These are phyloP conservation scores for Stercorarius parasiticus DNA, from an alignment of 2,113 vertebrate species.

Conservation along the genomic window DNA sequence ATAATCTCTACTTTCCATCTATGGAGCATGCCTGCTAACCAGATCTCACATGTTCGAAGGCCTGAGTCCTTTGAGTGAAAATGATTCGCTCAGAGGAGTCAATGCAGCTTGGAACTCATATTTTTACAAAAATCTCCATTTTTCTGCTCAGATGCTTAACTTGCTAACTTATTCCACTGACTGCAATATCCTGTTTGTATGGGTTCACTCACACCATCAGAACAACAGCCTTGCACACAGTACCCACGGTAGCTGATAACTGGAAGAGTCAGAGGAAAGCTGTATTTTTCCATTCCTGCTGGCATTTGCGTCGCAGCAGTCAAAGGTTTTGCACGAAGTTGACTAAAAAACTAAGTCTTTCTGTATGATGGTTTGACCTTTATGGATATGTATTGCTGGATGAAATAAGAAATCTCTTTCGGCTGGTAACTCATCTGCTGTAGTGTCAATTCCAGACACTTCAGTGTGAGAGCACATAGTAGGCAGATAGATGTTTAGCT, in stretches of 20 bases:
- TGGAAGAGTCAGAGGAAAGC: neutral
- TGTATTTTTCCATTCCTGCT: neutral
- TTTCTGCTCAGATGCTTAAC: neutral
- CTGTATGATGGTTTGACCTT: neutral
- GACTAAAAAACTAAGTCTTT: neutral
- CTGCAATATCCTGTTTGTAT: neutral
- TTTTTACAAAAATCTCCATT: neutral
- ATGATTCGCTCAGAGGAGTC: neutral
- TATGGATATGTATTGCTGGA: neutral
- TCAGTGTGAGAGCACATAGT: neutral
- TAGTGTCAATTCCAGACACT: neutral
- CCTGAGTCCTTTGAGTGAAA: neutral
- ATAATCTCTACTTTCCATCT: constrained; percentile 11
- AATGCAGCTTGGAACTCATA: neutral
- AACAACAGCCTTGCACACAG: neutral
- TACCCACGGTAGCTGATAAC: neutral
- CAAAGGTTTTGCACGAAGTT: neutral
- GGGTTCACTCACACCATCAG: neutral
- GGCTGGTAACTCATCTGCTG: neutral
- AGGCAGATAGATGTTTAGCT: neutral
- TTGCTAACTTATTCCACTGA: neutral
- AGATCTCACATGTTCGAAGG: neutral
- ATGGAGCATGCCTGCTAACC: neutral
- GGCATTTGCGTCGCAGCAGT: neutral
- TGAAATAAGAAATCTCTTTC: neutral